Percentiles rank a stretch among this genome's conserved stretches.
These are phyloP conservation scores for Leptinotarsa defecta DNA, from an alignment of 1,140 invertebrate species.

Conservation along the genomic window DNA sequence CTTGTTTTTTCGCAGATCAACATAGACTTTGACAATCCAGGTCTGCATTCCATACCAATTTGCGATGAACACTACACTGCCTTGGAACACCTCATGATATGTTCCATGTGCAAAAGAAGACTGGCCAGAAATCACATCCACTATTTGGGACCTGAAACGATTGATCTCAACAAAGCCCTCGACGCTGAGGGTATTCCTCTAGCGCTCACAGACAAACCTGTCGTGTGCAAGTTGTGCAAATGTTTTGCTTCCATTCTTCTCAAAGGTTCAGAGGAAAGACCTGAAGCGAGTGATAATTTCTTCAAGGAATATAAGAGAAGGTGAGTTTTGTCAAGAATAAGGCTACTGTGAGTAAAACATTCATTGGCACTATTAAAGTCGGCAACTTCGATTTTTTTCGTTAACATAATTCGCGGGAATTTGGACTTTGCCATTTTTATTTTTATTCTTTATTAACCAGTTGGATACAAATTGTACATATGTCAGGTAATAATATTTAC, in stretches of 20 bases:
- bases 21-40: slow-evolving; percentile 63
- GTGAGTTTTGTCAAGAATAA: slow-evolving; percentile 38
- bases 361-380: no score
- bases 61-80: slow-evolving; percentile 66
- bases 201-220: slow-evolving; percentile 62
- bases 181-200: slow-evolving; percentile 68
- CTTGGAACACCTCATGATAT: slow-evolving; percentile 73
- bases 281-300: slow-evolving; percentile 65
- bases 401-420: neutral
- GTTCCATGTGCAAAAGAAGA: slow-evolving; percentile 73
- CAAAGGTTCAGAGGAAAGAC: slow-evolving; percentile 61
- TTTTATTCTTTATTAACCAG: no score
- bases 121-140: slow-evolving; percentile 74
- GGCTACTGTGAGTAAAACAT: neutral
- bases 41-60: slow-evolving; percentile 65
- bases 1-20: slow-evolving; percentile 58
- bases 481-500: no score
- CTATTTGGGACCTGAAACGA: slow-evolving; percentile 64
- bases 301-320: slow-evolving; percentile 69
- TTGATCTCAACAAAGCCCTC: slow-evolving; percentile 70
- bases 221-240: slow-evolving; percentile 79
- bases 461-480: no score
- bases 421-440: neutral
- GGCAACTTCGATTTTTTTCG: neutral
- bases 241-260: slow-evolving; percentile 74